These are phyloP conservation scores for Apostichopus parvimensis DNA, from an alignment of 35 echinoderm and acorn worm genomes.

Conservation along the genomic window DNA sequence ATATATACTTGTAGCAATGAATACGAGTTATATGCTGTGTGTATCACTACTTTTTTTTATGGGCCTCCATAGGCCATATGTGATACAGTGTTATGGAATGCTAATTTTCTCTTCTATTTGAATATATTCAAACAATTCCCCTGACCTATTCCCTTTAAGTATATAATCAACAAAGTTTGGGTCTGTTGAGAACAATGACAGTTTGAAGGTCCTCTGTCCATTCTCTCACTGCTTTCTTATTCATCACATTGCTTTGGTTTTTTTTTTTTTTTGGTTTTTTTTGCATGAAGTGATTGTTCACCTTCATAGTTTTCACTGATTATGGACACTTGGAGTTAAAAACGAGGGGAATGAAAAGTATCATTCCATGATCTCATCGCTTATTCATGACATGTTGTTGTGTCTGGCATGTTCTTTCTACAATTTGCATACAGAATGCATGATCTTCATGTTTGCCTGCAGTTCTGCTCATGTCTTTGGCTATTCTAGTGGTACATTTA, in stretches of 20 bases:
- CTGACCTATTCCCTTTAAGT: background rate
- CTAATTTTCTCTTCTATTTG: too few species aligned
- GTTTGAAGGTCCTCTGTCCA: slow-evolving; percentile 8
- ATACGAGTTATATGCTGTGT: too few species aligned
- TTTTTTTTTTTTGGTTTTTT: background rate
- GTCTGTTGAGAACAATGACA: slow-evolving; percentile 37
- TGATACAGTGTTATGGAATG: too few species aligned
- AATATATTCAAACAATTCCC: too few species aligned
- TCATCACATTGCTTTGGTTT: background rate
- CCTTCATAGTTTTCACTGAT: background rate
- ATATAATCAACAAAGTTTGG: background rate
- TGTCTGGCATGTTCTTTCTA: background rate
- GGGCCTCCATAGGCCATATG: too few species aligned
- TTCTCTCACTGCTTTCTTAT: background rate
- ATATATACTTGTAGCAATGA: too few species aligned
- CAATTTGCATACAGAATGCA: background rate
- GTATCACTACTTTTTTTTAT: too few species aligned
- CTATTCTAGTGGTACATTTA: too few species aligned
- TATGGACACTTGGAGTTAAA: too few species aligned
- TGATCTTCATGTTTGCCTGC: too few species aligned
- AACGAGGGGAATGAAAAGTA: too few species aligned
- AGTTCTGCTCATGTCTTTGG: too few species aligned
- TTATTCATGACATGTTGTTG: background rate
- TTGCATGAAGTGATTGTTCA: background rate
- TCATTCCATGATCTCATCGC: background rate